Evolutionary conservation across 2,797 vertebrate genomes (phyloP), one percentile per base, ranked within the genome.

Genomic region (Streptopelia turtur): DNA sequence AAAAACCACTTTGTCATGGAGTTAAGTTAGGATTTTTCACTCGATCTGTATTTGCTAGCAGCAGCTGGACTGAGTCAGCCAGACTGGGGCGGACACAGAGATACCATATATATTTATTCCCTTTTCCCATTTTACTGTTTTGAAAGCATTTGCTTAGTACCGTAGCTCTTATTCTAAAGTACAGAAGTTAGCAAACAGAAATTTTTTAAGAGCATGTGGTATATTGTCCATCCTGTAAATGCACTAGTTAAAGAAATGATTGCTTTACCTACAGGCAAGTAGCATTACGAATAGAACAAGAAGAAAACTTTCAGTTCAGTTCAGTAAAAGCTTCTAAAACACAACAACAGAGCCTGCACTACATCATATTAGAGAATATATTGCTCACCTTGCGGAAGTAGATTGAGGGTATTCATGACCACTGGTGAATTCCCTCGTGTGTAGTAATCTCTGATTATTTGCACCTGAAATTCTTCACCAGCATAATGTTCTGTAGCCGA

Each of bases 391-490:
- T 1, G 4, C 15, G 2, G 84, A 94, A 92, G 94, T 18, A 87
- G 90, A 89, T 85, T 56, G 94, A 94, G 87, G 61, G 79, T 95
- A 89, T 95, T 96, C 95, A 47, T 89, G 94, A 78, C 86, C 88
- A 92, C 53, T 86, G 75, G 64, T 87, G 69, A 95, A 95, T 93
- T 95, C 96, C 84, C 96, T 61, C 0, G 27, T 47, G 93, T 81
- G 92, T 65, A 92, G 90, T 96, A 93, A 95, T 87, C 65, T 91
- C 85, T 94, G 91, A 94, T 93, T 95, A 92, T 97, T 93, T 96
- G 91, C 90, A 94, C 91, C 95, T 96, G 95, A 97, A 94, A 86
- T 76, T 95, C 93, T 96, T 96, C 96, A 91, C 92, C 81, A 74
- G 96, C 43, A 13, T 96, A 96, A 96, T 93, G 83, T 95, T 75